phyloP scores from a whole-genome alignment of 1,140 invertebrate genomes.

The Aphelinus atriplicis region DNA sequence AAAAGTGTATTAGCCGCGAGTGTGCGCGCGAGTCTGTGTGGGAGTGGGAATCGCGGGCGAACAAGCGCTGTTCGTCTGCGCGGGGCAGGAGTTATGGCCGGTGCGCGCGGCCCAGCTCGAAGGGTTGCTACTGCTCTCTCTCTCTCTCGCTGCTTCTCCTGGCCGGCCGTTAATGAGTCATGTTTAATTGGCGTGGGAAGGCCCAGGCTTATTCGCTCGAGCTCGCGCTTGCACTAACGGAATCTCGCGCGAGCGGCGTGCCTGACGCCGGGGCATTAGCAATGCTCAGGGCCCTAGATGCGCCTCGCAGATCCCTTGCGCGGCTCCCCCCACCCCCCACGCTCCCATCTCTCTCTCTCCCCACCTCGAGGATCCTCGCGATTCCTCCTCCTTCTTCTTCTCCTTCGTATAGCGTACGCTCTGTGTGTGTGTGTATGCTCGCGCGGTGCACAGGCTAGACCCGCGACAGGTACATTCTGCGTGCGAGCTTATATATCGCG shows the following conservation, averaged over 20 bases:
- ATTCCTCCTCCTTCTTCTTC: no score
- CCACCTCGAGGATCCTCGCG: neutral
- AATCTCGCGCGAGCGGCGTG: slow-evolving; percentile 32
- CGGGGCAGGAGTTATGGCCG: no score
- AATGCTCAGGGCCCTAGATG: slow-evolving; percentile 1
- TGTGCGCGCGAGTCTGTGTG: no score
- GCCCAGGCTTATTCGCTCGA: slow-evolving; percentile 35
- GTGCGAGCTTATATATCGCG: neutral
- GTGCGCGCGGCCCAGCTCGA: no score
- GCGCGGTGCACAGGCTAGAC: no score
- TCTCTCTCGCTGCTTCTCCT: slow-evolving; percentile 50
- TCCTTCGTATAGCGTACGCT: no score
- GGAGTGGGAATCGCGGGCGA: no score
- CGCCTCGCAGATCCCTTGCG: neutral
- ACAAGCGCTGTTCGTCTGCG: no score
- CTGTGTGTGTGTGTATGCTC: no score
- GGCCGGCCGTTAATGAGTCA: slow-evolving; percentile 66
- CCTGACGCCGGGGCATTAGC: slow-evolving; percentile 27
- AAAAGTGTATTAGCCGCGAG: no score
- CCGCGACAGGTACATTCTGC: slow-evolving; percentile 16
- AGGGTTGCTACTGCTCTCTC: neutral
- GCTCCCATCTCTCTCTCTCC: neutral
- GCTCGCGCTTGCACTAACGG: slow-evolving; percentile 29
- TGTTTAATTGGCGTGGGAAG: slow-evolving; percentile 69
- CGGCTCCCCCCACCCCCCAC: neutral